Conservation (phyloP, 2,113 vertebrate genomes). For the Agapornis roseicollis region DNA sequence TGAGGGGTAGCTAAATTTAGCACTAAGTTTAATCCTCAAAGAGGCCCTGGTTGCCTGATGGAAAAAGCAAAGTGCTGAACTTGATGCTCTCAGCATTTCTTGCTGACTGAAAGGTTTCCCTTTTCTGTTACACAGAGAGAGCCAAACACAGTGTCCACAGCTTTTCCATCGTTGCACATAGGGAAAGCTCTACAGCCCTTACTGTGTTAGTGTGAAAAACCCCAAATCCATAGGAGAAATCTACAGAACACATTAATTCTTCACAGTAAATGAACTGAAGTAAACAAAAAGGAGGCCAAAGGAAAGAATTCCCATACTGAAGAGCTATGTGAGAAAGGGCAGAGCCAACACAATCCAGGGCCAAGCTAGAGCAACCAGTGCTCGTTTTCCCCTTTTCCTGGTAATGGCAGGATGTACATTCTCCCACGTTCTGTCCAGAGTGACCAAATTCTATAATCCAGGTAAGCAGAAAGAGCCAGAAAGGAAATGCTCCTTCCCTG, state of each 20-base stretch:
- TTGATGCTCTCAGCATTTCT: conserved; percentile 40
- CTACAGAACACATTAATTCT: not conserved
- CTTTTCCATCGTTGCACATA: not conserved
- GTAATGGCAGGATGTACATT: not conserved
- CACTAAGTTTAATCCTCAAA: conserved; percentile 40
- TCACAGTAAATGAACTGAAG: not conserved
- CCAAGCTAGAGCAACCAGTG: not conserved
- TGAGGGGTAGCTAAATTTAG: conserved; percentile 53
- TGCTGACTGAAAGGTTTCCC: not conserved
- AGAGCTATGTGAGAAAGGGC: not conserved
- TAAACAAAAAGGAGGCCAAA: not conserved
- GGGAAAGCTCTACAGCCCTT: not conserved
- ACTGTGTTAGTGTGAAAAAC: not conserved
- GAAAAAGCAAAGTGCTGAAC: conserved; percentile 34
- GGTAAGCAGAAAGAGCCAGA: not conserved
- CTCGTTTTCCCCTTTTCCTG: not conserved
- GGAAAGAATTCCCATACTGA: not conserved
- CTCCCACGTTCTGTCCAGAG: not conserved
- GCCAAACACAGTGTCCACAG: not conserved
- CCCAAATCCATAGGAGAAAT: not conserved
- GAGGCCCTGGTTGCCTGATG: conserved; percentile 34
- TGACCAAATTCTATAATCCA: not conserved
- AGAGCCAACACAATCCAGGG: not conserved
- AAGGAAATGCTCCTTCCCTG: not conserved
- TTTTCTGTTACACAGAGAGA: not conserved